Conservation (phyloP, 2,113 vertebrate species). For the Pholis gunnellus region DNA sequence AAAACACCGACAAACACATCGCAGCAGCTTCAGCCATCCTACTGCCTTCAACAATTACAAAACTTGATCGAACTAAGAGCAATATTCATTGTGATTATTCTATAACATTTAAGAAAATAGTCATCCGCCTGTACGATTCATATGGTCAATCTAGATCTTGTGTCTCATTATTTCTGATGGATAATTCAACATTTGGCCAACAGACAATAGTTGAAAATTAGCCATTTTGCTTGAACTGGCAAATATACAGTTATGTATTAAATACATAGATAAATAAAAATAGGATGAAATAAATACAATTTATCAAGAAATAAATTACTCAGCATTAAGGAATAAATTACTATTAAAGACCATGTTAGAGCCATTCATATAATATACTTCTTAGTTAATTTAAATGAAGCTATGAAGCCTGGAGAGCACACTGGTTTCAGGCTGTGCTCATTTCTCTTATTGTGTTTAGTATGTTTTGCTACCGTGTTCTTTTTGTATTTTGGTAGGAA, state of each 20-base stretch:
- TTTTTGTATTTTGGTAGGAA: not conserved
- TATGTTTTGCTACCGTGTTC: not conserved
- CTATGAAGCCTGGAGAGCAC: not conserved
- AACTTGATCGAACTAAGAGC: not conserved
- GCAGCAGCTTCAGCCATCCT: not conserved
- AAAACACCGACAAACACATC: conserved; percentile 40
- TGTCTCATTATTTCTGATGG: not conserved
- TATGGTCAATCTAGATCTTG: not conserved
- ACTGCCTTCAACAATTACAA: conserved; percentile 1
- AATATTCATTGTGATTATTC: conserved; percentile 5
- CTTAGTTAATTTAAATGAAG: not conserved
- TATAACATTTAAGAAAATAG: not conserved
- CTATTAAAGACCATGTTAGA: not conserved
- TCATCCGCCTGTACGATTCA: not conserved
- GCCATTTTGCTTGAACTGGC: not conserved
- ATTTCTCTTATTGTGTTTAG: not conserved
- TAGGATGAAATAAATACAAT: not conserved
- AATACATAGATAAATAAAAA: not conserved
- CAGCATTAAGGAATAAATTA: not conserved
- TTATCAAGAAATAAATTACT: not conserved
- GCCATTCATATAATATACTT: not conserved
- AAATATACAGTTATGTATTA: not conserved
- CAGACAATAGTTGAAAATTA: not conserved
- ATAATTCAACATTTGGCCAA: not conserved
- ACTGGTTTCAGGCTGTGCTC: not conserved